Conservation (phyloP, 30 jellyfish, hydroid and myxozoan genomes). For the Hydractinia echinata region DNA sequence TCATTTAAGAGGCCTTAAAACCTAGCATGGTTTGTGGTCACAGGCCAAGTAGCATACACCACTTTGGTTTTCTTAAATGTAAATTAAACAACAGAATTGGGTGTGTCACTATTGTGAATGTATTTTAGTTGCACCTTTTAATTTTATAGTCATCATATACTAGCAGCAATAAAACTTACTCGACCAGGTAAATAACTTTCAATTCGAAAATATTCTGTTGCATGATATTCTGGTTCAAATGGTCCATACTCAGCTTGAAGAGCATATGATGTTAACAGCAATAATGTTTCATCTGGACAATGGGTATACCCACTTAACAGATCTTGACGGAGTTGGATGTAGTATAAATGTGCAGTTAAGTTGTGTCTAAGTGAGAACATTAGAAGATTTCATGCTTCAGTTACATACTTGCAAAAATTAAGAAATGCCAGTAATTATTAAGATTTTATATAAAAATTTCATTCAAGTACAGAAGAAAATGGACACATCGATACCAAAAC, state of each 20-base stretch:
- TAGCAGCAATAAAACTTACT: slow-evolving; percentile 26
- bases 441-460: too few species aligned
- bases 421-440: neutral
- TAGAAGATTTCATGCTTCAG: neutral
- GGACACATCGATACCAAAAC: too few species aligned
- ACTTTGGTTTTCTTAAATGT: too few species aligned
- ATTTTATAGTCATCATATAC: neutral
- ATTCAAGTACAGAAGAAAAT: too few species aligned
- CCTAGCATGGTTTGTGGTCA: too few species aligned
- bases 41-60: too few species aligned
- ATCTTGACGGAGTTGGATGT: slow-evolving; percentile 66
- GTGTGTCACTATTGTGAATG: too few species aligned
- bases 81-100: too few species aligned
- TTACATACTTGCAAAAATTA: neutral
- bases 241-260: slow-evolving; percentile 83
- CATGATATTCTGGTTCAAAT: slow-evolving; percentile 44
- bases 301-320: slow-evolving; percentile 48
- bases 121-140: too few species aligned
- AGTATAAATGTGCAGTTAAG: slow-evolving; percentile 60
- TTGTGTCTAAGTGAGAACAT: slow-evolving; percentile 27
- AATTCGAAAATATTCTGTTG: slow-evolving; percentile 47
- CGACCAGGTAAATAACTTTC: slow-evolving; percentile 69
- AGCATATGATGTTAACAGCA: slow-evolving; percentile 57
- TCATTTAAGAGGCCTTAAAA: too few species aligned
- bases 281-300: slow-evolving; percentile 67